Evolutionary conservation across 2,797 vertebrate species (phyloP).

Genomic region (Pelobates cultripes): DNA sequence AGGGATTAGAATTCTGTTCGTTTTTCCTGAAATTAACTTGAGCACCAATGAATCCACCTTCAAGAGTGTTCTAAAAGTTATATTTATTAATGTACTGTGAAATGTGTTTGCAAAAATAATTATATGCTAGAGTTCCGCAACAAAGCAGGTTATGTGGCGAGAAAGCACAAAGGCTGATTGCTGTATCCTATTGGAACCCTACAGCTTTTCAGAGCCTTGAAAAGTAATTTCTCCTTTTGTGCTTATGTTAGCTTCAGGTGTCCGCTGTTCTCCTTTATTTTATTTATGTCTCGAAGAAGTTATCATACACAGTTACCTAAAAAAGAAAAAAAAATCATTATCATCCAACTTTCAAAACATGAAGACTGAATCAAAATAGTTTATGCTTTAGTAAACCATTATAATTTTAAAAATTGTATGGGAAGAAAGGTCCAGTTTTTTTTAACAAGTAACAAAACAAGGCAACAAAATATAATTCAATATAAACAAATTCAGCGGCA

Average conservation of each 20-base stretch:
- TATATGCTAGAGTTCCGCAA: background rate
- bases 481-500: no score
- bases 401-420: no score
- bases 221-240: background rate
- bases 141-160: background rate
- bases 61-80: background rate
- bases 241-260: background rate
- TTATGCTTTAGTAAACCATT: no score
- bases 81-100: background rate
- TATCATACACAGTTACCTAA: background rate
- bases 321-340: no score
- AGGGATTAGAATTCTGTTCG: background rate
- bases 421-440: no score
- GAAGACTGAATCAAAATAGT: no score
- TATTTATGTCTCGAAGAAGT: background rate
- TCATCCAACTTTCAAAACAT: no score
- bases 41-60: background rate
- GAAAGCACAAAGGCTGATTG: background rate
- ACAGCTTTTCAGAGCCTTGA: background rate
- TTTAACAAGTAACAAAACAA: no score
- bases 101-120: background rate
- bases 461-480: no score
- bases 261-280: background rate
- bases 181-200: background rate
- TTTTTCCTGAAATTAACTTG: background rate